phyloP scores from a whole-genome alignment of 2,797 vertebrate species.

The Eremophila alpestris region DNA sequence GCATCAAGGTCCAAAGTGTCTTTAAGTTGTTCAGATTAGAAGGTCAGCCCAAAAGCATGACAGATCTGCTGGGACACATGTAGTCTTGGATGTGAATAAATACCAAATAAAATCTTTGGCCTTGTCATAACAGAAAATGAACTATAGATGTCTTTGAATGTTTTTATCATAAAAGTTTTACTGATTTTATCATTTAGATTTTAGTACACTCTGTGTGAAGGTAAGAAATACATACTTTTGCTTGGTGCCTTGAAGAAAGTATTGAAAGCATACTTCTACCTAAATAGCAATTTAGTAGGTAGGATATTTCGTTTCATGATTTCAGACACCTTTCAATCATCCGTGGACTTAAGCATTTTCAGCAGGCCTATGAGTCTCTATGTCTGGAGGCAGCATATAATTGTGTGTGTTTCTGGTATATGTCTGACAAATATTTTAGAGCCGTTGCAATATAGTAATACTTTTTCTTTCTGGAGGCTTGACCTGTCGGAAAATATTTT shows the following conservation, averaged over 20 bases:
- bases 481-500: not conserved
- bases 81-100: not conserved
- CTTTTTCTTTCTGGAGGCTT: not conserved
- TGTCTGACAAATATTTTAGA: not conserved
- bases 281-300: not conserved
- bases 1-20: not conserved
- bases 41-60: not conserved
- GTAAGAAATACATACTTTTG: not conserved
- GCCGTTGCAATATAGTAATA: not conserved
- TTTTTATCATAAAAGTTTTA: not conserved
- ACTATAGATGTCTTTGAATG: not conserved
- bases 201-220: not conserved
- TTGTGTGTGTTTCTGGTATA: not conserved
- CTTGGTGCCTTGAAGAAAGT: not conserved
- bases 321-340: not conserved
- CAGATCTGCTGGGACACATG: not conserved
- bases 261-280: not conserved
- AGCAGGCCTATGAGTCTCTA: not conserved
- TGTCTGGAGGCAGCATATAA: not conserved
- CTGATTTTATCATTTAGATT: not conserved
- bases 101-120: not conserved
- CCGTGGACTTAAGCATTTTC: not conserved
- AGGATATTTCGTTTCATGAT: accelerated
- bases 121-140: not conserved
- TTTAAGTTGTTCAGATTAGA: not conserved